Evolutionary conservation across 2,888 invertebrate species (phyloP).

Genomic region (Aspidiotus destructor): DNA sequence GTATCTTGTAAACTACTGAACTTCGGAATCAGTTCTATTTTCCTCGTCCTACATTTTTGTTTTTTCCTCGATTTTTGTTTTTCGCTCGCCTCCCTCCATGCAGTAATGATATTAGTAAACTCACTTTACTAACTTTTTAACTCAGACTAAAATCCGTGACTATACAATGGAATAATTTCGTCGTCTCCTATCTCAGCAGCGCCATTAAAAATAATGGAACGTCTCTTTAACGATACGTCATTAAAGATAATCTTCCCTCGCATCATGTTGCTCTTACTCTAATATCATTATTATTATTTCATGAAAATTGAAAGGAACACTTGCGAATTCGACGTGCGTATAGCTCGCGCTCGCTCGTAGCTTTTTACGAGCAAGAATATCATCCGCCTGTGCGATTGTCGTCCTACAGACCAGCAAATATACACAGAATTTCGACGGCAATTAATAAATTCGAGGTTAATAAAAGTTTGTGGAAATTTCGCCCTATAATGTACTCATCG

Average conservation of each 20-base stretch:
- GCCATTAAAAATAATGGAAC: constrained; percentile 28
- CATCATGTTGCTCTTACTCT: constrained; percentile 13
- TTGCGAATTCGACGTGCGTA: constrained; percentile 1
- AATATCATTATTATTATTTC: constrained; percentile 14
- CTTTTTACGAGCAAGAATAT: too few species aligned
- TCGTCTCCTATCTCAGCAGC: constrained; percentile 21
- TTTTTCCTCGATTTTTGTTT: not conserved
- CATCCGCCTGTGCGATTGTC: too few species aligned
- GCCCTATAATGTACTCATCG: too few species aligned
- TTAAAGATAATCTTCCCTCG: constrained; percentile 25
- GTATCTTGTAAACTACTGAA: too few species aligned
- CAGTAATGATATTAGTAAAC: not conserved
- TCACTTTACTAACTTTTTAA: not conserved
- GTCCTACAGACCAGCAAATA: too few species aligned
- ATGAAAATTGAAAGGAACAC: not conserved
- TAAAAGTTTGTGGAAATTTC: too few species aligned
- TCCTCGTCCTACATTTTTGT: not conserved
- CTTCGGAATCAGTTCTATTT: too few species aligned
- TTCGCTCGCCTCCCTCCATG: not conserved
- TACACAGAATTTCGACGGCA: too few species aligned
- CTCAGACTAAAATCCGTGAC: constrained; percentile 7
- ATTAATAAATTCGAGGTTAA: too few species aligned
- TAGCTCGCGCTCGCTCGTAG: not conserved
- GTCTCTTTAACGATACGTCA: constrained; percentile 23
- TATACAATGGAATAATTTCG: constrained; percentile 24